Evolutionary conservation across 2,113 vertebrate species (phyloP), one percentile per base, ranked within the genome.

Genomic region (Melierax canorus): DNA sequence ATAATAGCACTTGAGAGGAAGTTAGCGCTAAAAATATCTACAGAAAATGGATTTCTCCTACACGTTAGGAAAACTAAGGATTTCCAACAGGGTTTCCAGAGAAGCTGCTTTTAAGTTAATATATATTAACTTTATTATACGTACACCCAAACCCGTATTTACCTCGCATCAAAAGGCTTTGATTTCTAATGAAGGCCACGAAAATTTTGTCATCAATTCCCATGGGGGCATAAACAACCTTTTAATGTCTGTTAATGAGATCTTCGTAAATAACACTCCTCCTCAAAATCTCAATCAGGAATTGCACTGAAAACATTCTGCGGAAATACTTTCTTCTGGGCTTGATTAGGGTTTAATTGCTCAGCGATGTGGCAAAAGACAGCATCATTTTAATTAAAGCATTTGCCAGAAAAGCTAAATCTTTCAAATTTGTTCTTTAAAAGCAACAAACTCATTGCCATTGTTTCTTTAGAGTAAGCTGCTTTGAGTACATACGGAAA

Each of bases 21-120:
- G 96, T 90, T 86, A 27, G 58, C 14, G 63, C 98, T 98, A 98
- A 98, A 97, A 98, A 98, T 98, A 98, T 45, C 94, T 88, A n/a
- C 43, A 64, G 95, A 98, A 97, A 98, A 98, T 97, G 94, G 96
- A 91, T 95, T 94, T 96, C 97, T 97, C 94, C 95, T 95, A 93
- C 94, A 97, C 94, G 83, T 88, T 74, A 97, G 80, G 88, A 93
- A 96, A 97, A 73, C 81, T 72, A 96, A 96, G 83, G 96, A 96
- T 98, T 97, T 94, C 95, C 95, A 96, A 23, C 15, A 94, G 93
- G 43, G 62, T 92, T 98, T 96, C 86, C 92, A 97, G 77, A 88
- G 86, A 86, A 84, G 82, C 43, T 90, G 94, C 85, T 97, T 88
- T 96, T 86, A 94, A 93, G 88, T 30, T 92, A 93, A 85, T 88